Percentiles rank a stretch among this genome's conserved stretches.
phyloP scores from a whole-genome alignment of 1,140 invertebrate genomes.

The Medauroidea extradentata region DNA sequence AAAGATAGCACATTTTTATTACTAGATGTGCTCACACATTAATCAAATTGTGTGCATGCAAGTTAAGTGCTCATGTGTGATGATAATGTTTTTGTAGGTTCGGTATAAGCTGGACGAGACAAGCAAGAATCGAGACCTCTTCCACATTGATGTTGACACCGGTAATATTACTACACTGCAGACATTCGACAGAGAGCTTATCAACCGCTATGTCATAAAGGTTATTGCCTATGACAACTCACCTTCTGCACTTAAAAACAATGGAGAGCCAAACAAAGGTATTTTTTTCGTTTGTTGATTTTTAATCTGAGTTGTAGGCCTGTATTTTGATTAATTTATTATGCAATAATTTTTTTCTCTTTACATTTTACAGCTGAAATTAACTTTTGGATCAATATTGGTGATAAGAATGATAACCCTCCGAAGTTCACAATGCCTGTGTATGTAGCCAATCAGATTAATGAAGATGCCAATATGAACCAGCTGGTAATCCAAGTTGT shows the following conservation, averaged over 20 bases:
- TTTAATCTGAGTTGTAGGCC: too few relatives aligned
- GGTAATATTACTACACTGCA: constrained; percentile 76
- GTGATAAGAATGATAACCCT: constrained; percentile 87
- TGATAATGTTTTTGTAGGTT: too few relatives aligned
- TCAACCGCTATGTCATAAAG: constrained; percentile 75
- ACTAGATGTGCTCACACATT: too few relatives aligned
- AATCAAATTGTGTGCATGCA: too few relatives aligned
- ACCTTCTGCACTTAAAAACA: constrained; percentile 65
- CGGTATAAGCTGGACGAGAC: constrained; percentile 68
- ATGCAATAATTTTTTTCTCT: constrained; percentile 5
- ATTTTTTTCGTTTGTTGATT: too few relatives aligned
- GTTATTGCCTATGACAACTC: constrained; percentile 82
- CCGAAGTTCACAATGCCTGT: constrained; percentile 68
- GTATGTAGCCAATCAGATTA: constrained; percentile 71
- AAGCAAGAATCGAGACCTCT: constrained; percentile 50
- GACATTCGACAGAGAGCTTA: constrained; percentile 74
- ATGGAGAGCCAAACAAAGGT: constrained; percentile 56
- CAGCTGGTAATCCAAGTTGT: constrained; percentile 74
- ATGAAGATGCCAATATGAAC: constrained; percentile 78
- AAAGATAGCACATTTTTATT: too few relatives aligned
- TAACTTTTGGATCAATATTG: constrained; percentile 68
- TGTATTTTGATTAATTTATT: too few relatives aligned
- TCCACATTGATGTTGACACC: constrained; percentile 72
- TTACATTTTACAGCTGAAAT: neutral
- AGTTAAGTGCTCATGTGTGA: too few relatives aligned